Evolutionary conservation across 2,888 invertebrate species (phyloP).

Genomic region (Saturnia pavonia): DNA sequence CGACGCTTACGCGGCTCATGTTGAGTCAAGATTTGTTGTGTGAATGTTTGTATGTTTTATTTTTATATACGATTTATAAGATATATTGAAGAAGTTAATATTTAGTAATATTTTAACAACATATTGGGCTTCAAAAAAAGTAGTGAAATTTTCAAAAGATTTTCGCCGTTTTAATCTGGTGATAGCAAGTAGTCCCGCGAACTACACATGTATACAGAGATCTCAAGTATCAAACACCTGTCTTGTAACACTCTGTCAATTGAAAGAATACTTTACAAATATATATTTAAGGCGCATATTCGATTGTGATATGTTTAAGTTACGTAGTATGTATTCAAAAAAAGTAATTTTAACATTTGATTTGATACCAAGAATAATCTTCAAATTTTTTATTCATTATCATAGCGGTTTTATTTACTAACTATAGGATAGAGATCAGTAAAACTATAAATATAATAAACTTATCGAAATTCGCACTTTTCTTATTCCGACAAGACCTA

Average conservation of each 20-base stretch:
- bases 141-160: neutral
- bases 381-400: no score
- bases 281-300: neutral
- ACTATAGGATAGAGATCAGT: neutral
- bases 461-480: neutral
- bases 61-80: conserved; percentile 22
- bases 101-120: no score
- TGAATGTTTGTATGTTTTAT: conserved; percentile 35
- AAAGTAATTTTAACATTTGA: no score
- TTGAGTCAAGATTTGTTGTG: conserved; percentile 59
- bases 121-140: neutral
- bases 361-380: no score
- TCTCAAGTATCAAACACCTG: no score
- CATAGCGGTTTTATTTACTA: no score
- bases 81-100: neutral
- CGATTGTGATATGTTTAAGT: neutral
- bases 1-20: conserved; percentile 67
- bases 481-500: neutral
- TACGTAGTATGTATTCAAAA: no score
- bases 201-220: no score
- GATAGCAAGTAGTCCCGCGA: no score
- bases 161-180: no score
- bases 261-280: no score
- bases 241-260: no score
- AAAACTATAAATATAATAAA: neutral